phyloP scores from a whole-genome alignment of 2,113 vertebrate species.

The Chlorodrepanis virens region DNA sequence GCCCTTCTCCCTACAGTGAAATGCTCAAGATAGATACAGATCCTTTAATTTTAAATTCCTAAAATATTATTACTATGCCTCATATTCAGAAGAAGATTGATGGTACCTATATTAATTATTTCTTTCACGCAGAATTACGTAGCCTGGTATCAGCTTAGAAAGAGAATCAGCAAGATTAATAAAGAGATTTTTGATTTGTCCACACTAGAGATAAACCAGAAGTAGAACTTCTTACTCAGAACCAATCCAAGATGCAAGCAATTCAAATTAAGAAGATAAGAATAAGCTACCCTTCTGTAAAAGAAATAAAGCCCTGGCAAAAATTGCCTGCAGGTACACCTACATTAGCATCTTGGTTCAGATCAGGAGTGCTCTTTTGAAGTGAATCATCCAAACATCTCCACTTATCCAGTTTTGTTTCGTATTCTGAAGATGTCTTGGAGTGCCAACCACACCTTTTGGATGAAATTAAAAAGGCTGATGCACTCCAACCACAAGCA shows the following conservation, averaged over 20 bases:
- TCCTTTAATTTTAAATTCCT: not conserved
- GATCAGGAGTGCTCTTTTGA: constrained; percentile 36
- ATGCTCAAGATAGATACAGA: not conserved
- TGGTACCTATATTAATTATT: not conserved
- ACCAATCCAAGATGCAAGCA: not conserved
- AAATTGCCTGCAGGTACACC: not conserved
- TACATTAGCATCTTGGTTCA: constrained; percentile 4
- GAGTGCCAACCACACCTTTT: constrained; percentile 47
- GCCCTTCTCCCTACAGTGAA: not conserved
- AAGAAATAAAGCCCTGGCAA: constrained; percentile 3
- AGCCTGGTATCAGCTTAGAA: not conserved
- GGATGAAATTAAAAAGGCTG: constrained; percentile 38
- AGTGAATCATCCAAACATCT: constrained; percentile 23
- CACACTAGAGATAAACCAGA: not conserved
- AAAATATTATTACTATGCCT: not conserved
- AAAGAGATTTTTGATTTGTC: not conserved
- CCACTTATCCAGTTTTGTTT: constrained; percentile 7
- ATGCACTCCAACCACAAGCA: constrained; percentile 40
- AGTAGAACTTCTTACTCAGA: not conserved
- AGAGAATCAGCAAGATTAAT: not conserved
- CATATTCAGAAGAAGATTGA: not conserved
- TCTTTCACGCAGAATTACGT: not conserved
- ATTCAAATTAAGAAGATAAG: not conserved
- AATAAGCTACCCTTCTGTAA: not conserved
- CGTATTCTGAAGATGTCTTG: not conserved